Evolutionary conservation across 2,797 vertebrate species (phyloP), one percentile per base, ranked within the genome.

Genomic region (Anniella stebbinsi): DNA sequence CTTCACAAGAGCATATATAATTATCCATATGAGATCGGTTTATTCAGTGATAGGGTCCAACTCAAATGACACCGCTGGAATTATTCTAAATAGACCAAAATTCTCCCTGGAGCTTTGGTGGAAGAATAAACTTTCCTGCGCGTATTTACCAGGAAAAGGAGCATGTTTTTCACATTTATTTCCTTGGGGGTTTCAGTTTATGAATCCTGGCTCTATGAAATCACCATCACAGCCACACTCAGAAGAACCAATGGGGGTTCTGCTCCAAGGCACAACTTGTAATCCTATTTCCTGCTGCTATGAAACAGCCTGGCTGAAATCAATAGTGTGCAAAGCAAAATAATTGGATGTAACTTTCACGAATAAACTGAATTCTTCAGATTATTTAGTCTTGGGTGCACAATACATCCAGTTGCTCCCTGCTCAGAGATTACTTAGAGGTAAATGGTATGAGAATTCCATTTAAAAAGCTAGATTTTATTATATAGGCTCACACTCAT

Each of bases 71-170:
- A 69, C 18, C 33, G 69, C 0, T 51, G 63, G 63, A 78, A 51
- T 80, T 75, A 73, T 60, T 88, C 60, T 70, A 48, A 33, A 72
- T 69, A 60, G 38, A 72, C 13, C 18, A 6, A 63, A 36, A 38
- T 80, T 80, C 21, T 38, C 41, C 76, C 38, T 87, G 41, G 21
- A 88, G 54, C 28, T 45, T 57, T 38, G 25, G 12, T 6, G 51
- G 12, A 23, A 73, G 48, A 63, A 91, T 67, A 93, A 95, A 94
- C 54, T 60, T 88, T 82, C 60, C 69, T 83, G n/a, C n/a, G 33
- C 81, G 15, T 30, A 72, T 60, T 41, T 36, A 72, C 67, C 45
- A 72, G 38, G 86, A 72, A 69, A 81, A 80, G 23, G n/a, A 81
- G 33, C 69, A 72, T 2, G 13, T 17, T 88, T 82, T 82, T 63